Conservation (phyloP, 2,888 invertebrate species). For the Neoascia interrupta region DNA sequence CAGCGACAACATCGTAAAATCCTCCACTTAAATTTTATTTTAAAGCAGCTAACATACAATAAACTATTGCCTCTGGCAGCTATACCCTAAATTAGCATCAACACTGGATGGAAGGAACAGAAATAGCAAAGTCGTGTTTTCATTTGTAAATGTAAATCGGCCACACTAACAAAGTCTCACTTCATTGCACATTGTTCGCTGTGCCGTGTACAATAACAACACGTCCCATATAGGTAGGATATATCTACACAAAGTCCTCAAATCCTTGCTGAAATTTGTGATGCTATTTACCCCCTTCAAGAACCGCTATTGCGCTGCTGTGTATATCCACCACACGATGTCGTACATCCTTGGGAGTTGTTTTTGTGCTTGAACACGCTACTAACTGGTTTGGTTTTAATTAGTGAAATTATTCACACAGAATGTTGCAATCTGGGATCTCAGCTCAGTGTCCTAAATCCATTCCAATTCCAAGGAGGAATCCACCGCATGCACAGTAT, state of each 20-base stretch:
- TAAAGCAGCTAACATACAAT: no score
- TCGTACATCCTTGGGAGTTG: conserved; percentile 15
- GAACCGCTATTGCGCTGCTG: conserved; percentile 18
- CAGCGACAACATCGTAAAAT: background rate
- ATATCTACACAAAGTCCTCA: conserved; percentile 30
- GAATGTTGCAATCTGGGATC: conserved; percentile 58
- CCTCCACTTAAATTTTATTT: background rate
- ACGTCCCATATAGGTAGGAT: conserved; percentile 1
- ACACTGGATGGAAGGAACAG: conserved; percentile 39
- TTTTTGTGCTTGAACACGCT: background rate
- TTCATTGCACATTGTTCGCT: conserved; percentile 63
- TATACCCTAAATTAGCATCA: conserved; percentile 65
- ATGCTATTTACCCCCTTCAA: conserved; percentile 38
- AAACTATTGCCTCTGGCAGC: conserved; percentile 31
- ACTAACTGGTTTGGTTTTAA: conserved; percentile 58
- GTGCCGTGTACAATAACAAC: background rate
- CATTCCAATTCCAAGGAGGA: conserved; percentile 29
- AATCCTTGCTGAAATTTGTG: conserved; percentile 49
- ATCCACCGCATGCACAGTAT: background rate
- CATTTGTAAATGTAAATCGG: conserved; percentile 63
- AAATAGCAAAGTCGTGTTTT: conserved; percentile 57
- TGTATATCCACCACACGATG: no score
- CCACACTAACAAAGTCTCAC: conserved; percentile 52
- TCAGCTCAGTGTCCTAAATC: conserved; percentile 59
- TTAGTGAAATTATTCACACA: conserved; percentile 67